A percentile compares a stretch with the other conserved stretches of the same genome.
Conservation (phyloP, 2,888 invertebrate genomes). For the Drosophila mimica region DNA sequence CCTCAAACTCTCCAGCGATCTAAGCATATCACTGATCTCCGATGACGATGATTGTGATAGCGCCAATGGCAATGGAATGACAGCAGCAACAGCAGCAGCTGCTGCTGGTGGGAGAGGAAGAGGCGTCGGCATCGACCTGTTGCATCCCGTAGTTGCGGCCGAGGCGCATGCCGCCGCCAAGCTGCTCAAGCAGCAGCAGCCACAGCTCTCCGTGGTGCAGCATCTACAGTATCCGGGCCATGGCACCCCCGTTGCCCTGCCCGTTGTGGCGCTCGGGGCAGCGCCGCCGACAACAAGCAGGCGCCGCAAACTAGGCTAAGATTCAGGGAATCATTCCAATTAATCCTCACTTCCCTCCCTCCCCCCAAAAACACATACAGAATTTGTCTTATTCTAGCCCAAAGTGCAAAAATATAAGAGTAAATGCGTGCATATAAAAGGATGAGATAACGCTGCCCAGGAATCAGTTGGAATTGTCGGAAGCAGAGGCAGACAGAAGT, state of each 20-base stretch:
- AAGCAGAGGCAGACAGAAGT: neutral
- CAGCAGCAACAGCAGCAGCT: neutral
- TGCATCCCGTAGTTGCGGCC: conserved; percentile 53
- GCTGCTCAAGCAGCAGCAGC: conserved; percentile 76
- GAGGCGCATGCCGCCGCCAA: conserved; percentile 67
- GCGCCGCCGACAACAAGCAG: conserved; percentile 47
- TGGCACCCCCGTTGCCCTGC: conserved; percentile 62
- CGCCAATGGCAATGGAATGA: conserved; percentile 26
- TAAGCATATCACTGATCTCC: conserved; percentile 84
- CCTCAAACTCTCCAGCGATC: conserved; percentile 79
- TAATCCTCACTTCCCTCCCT: conserved; percentile 57
- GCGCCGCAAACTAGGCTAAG: conserved; percentile 68
- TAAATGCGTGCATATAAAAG: conserved; percentile 6
- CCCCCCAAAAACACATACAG: conserved; percentile 14
- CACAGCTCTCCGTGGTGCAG: conserved; percentile 74
- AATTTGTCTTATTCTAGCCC: conserved; percentile 40
- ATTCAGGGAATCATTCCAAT: conserved; percentile 29
- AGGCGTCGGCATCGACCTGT: conserved; percentile 11
- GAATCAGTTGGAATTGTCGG: neutral
- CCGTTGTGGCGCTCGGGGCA: conserved; percentile 54
- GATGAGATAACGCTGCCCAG: neutral
- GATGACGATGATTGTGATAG: conserved; percentile 81
- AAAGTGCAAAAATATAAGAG: conserved; percentile 62
- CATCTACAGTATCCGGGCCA: conserved; percentile 69
- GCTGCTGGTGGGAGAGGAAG: conserved; percentile 20